Conservation (phyloP, 2,888 invertebrate species). For the Perithous albicinctus region DNA sequence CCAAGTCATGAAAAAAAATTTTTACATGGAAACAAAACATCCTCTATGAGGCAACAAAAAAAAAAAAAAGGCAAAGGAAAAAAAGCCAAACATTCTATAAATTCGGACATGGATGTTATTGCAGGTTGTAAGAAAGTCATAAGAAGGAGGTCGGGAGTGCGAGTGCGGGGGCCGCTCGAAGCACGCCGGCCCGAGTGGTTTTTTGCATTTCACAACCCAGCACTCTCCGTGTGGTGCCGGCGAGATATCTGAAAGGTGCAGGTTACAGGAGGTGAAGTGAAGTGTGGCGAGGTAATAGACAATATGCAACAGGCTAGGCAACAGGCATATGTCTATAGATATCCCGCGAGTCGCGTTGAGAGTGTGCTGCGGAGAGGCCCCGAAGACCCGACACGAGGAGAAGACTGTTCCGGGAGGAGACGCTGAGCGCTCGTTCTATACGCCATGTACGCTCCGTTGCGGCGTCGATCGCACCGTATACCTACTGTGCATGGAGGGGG, state of each 20-base stretch:
- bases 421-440: conserved; percentile 48
- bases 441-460: conserved; percentile 9
- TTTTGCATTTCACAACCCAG: conserved; percentile 71
- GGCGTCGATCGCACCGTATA: conserved; percentile 44
- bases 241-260: conserved; percentile 81
- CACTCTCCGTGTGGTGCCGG: conserved; percentile 76
- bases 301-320: conserved; percentile 73
- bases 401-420: conserved; percentile 70
- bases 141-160: conserved; percentile 31
- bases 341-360: conserved; percentile 11
- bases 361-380: conserved; percentile 33
- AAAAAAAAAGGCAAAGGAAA: too few relatives aligned
- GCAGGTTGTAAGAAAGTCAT: neutral
- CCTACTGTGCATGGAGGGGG: conserved; percentile 55
- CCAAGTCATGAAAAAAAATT: too few relatives aligned
- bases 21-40: too few relatives aligned
- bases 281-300: conserved; percentile 74
- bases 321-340: conserved; percentile 45
- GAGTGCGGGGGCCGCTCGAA: conserved; percentile 63
- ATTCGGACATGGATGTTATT: neutral
- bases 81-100: neutral
- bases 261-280: conserved; percentile 76
- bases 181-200: conserved; percentile 42
- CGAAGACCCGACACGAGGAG: conserved; percentile 36
- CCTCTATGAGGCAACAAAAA: too few relatives aligned